Percentiles rank a stretch among this genome's conserved stretches.
Conservation (phyloP, 2,113 vertebrate species). For the Nothoprocta pentlandii region DNA sequence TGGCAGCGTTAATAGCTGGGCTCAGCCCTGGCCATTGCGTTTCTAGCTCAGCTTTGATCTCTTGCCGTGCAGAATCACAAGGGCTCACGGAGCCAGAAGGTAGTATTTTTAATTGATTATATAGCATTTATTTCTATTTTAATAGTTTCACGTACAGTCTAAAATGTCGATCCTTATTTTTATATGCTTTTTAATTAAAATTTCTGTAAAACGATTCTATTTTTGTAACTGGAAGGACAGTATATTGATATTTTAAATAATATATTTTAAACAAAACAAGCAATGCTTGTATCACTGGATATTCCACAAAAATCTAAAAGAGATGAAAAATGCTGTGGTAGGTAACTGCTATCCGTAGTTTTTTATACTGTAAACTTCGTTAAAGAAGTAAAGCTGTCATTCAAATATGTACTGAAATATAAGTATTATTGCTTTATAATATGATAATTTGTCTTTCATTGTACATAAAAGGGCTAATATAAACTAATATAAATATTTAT, state of each 20-base stretch:
- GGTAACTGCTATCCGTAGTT: slow-evolving; percentile 48
- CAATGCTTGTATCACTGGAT: slow-evolving; percentile 21
- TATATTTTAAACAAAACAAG: slow-evolving; percentile 42
- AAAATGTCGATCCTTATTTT: slow-evolving; percentile 26
- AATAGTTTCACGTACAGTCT: not conserved
- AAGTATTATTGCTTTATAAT: slow-evolving; percentile 47
- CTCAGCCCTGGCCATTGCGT: not conserved
- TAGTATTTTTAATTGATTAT: slow-evolving; percentile 13
- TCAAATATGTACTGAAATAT: slow-evolving; percentile 45
- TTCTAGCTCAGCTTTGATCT: not conserved
- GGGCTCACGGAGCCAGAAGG: not conserved
- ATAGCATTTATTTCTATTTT: not conserved
- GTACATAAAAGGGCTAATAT: slow-evolving; percentile 56
- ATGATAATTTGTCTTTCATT: slow-evolving; percentile 45
- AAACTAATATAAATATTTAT: slow-evolving; percentile 53
- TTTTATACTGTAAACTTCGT: slow-evolving; percentile 73
- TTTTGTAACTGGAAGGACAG: slow-evolving; percentile 60
- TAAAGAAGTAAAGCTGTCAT: slow-evolving; percentile 76
- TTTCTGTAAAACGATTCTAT: slow-evolving; percentile 36
- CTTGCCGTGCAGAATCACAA: not conserved
- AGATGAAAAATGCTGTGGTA: not conserved
- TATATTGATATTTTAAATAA: slow-evolving; percentile 38
- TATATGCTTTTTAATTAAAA: slow-evolving; percentile 58
- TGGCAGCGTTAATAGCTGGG: not conserved
- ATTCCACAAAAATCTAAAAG: slow-evolving; percentile 11